Evolutionary conservation across 2,888 invertebrate genomes (phyloP), one percentile per base, ranked within the genome.

Genomic region (Polietes domitor): DNA sequence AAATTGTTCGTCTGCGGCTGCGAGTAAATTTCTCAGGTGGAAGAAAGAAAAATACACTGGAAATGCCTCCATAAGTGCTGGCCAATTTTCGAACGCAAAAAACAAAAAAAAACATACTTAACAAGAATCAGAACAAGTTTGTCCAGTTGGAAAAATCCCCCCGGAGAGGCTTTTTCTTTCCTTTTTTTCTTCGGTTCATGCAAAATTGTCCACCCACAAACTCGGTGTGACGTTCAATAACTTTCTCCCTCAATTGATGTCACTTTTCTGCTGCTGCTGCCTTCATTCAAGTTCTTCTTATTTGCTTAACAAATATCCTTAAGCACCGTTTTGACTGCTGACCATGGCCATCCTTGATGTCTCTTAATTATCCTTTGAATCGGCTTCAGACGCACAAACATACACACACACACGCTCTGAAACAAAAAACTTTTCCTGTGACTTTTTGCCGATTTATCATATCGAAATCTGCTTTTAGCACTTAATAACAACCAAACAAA

Each of bases 391-490:
- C n/a, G 58, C 21, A 32, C n/a, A 43, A 24, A 26, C 4, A 32
- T 4, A 26, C 10, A 47, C 6, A 26, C 47, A n/a, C n/a, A n/a
- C n/a, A n/a, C n/a, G n/a, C n/a, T n/a, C n/a, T n/a, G n/a, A 37
- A 32, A 55, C 26, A 77, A 58, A 72, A 15, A 43, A 19, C 58
- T 37, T 19, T n/a, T 41, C 63, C n/a, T 15, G 50, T 75, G 71
- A 65, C 71, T 77, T 70, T 43, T 77, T 65, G 12, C 6, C 55
- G 73, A 71, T 73, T 19, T 32, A 28, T 43, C 63, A 71, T 70
- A 47, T 71, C 50, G 53, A 71, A 83, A 77, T 75, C 74, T 70
- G 55, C 77, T 70, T 80, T 74, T 47, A 75, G 21, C 70, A 83
- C 63, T 77, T 21, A 63, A 72, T 58, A 75, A 71, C 65, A 21